A percentile compares a stretch with the other conserved stretches of the same genome.
Evolutionary conservation across 1,140 invertebrate species (phyloP).

Genomic region (Pseudomyrmex pallidus): DNA sequence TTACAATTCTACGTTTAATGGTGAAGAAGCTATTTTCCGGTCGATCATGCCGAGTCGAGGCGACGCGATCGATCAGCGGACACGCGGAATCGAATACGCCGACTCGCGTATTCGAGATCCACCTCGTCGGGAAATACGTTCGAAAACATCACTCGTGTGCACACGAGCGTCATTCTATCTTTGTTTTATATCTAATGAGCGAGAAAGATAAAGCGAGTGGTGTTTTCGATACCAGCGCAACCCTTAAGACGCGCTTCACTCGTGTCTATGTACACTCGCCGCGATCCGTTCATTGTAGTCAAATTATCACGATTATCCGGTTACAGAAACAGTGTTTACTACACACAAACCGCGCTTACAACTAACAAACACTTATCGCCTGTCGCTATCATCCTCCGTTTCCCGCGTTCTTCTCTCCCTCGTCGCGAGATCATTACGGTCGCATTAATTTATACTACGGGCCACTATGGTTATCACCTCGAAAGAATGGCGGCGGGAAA

Average conservation of each 20-base stretch:
- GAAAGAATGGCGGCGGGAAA: constrained; percentile 7
- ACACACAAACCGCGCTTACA: neutral
- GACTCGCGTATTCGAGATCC: constrained; percentile 14
- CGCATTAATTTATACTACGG: constrained; percentile 37
- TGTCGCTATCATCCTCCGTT: constrained; percentile 17
- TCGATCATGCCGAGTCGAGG: constrained; percentile 13
- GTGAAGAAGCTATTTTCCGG: neutral
- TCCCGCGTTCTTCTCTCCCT: neutral
- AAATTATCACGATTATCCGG: constrained; percentile 28
- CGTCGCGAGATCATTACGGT: constrained; percentile 22
- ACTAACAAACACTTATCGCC: constrained; percentile 37
- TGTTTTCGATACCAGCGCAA: too few relatives aligned
- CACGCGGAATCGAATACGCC: neutral
- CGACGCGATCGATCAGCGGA: constrained; percentile 25
- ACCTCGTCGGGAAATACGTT: too few relatives aligned
- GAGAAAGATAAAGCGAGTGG: too few relatives aligned
- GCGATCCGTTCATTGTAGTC: neutral
- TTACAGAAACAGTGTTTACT: constrained; percentile 20
- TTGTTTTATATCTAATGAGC: too few relatives aligned
- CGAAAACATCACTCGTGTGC: too few relatives aligned
- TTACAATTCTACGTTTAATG: constrained; percentile 16
- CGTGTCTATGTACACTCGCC: constrained; percentile 9
- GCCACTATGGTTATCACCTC: constrained; percentile 16
- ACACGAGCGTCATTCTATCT: too few relatives aligned
- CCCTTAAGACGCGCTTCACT: neutral